phyloP scores from a whole-genome alignment of 1,140 invertebrate species.

The Hyles euphorbiae region DNA sequence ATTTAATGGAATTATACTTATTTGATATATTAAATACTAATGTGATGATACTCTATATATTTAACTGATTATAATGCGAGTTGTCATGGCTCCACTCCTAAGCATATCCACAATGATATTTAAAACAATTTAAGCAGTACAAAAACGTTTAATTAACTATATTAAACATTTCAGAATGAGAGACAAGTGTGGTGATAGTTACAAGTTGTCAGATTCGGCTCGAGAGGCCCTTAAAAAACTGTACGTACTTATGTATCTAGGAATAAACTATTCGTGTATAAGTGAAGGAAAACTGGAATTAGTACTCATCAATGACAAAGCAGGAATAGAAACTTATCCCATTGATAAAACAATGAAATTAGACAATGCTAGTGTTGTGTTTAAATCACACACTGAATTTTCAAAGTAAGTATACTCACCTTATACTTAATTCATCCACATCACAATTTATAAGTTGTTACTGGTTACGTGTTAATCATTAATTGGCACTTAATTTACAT shows the following conservation, averaged over 20 bases:
- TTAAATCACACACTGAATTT: conserved; percentile 45
- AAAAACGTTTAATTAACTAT: neutral
- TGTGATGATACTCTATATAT: too few relatives aligned
- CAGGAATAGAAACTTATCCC: conserved; percentile 46
- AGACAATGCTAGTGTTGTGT: conserved; percentile 56
- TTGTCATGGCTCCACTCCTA: too few relatives aligned
- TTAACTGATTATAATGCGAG: too few relatives aligned
- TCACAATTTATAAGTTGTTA: too few relatives aligned
- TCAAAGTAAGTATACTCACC: conserved; percentile 32
- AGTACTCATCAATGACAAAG: conserved; percentile 44
- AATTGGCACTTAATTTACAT: too few relatives aligned
- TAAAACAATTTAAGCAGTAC: too few relatives aligned
- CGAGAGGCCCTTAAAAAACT: conserved; percentile 39
- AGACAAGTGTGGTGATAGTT: conserved; percentile 39
- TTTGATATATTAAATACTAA: too few relatives aligned
- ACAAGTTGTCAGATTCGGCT: conserved; percentile 38
- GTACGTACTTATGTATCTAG: conserved; percentile 54
- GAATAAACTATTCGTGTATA: conserved; percentile 45
- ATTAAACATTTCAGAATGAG: conserved; percentile 41
- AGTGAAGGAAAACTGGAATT: conserved; percentile 51
- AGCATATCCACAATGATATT: too few relatives aligned
- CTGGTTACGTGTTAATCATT: too few relatives aligned
- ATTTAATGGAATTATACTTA: too few relatives aligned
- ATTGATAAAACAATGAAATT: conserved; percentile 34
- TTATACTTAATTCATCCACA: neutral